Evolutionary conservation across 2,113 vertebrate genomes (phyloP).

Genomic region (Perognathus longimembris): DNA sequence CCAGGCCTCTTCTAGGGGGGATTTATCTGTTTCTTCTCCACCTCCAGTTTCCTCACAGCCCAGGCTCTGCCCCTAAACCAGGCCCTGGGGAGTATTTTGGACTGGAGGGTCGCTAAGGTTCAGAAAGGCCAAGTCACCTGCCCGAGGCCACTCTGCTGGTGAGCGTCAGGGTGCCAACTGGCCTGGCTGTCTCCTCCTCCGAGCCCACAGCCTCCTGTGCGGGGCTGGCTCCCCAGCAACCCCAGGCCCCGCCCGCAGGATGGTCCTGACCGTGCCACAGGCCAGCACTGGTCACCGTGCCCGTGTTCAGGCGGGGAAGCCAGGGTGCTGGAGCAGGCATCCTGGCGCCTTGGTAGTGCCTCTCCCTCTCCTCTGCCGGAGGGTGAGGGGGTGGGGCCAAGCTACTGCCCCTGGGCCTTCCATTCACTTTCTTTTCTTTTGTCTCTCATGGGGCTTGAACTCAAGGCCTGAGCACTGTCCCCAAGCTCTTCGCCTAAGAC

Average conservation of each 20-base stretch:
- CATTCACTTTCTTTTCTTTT: too few species aligned
- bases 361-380: too few species aligned
- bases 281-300: not conserved
- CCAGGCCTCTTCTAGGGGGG: not conserved
- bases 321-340: too few species aligned
- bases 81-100: not conserved
- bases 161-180: not conserved
- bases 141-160: not conserved
- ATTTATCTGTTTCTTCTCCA: not conserved
- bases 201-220: not conserved
- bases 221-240: not conserved
- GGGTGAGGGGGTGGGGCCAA: not conserved
- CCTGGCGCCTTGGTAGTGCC: accelerated
- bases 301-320: not conserved
- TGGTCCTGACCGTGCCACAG: not conserved
- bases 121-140: not conserved
- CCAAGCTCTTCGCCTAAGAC: too few species aligned
- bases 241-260: not conserved
- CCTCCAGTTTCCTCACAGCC: not conserved
- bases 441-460: too few species aligned
- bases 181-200: not conserved
- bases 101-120: not conserved
- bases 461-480: too few species aligned
- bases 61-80: not conserved
- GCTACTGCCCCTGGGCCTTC: too few species aligned